These are phyloP conservation scores for Otus scops DNA, from an alignment of 2,797 vertebrate species.

Conservation along the genomic window DNA sequence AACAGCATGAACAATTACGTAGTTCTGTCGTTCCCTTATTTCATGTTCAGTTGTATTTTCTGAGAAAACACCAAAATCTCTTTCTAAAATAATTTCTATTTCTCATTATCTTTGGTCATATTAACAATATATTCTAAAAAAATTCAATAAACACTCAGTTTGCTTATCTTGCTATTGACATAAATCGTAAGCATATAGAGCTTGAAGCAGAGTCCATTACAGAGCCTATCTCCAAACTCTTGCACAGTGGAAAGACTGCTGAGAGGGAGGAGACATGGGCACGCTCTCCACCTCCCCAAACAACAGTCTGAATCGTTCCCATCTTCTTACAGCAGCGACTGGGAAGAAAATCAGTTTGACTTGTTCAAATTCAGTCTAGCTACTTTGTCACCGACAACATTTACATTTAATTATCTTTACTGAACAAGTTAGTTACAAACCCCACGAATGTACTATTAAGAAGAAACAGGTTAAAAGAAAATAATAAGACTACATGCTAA, in stretches of 20 bases:
- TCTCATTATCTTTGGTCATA: not conserved
- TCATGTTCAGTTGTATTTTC: not conserved
- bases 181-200: not conserved
- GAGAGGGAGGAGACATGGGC: not conserved
- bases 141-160: not conserved
- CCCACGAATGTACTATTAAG: not conserved
- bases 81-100: not conserved
- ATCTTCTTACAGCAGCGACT: not conserved
- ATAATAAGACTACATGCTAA: not conserved
- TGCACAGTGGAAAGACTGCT: not conserved
- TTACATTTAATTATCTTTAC: not conserved
- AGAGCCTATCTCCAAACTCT: not conserved
- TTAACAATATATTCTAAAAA: not conserved
- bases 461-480: not conserved
- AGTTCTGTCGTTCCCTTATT: not conserved
- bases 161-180: not conserved
- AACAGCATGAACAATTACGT: not conserved
- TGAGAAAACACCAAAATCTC: not conserved
- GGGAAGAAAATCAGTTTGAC: not conserved
- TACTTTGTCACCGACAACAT: not conserved
- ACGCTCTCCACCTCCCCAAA: not conserved
- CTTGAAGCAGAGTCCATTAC: not conserved
- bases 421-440: not conserved
- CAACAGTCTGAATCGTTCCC: not conserved
- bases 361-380: not conserved